Base-by-base conservation (phyloP, 2,113 vertebrate species). In the Solenodon paradoxus region DNA sequence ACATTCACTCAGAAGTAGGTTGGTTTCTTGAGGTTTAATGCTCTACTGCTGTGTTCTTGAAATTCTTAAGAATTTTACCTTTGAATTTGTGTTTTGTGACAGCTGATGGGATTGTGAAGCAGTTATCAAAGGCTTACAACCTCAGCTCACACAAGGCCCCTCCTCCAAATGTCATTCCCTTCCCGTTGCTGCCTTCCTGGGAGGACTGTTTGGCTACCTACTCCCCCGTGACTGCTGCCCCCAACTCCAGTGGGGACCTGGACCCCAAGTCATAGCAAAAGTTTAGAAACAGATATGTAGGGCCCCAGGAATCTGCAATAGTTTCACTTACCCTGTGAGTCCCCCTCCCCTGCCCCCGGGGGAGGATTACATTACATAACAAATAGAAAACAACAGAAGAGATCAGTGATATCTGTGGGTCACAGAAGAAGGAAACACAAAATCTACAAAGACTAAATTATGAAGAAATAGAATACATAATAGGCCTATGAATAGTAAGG, bases 21-120 rank as follows among this genome's bases (percentile, higher is more conserved):
- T 26, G 57, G 7, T 68, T 42, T 13, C 72, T 72, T 81, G 8
- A 1, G 6, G 30, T 53, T 38, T 53, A 53, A 71, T 17, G 12
- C 47, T 30, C 12, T 59, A 3, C 24, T 28, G 9, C 16, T 38
- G 40, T 38, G 3, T 80, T 57, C 59, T 40, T 80, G 45, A 95
- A 72, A 95, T 87, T 59, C 49, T n/a, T 87, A 81, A 8, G 10
- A 49, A 38, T 59, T n/a, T 61, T 75, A 57, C 15, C 2, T 81
- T 78, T 69, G 19, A 40, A 42, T 69, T 13, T 84, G 22, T 93
- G 35, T 49, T 80, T 45, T 81, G 42, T 53, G 45, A 85, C 22
- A 42, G 5, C 22, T 49, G 57, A 49, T 30, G 47, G 10, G 32
- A 40, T 24, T 59, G 51, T 79, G 42, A 74, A 83, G 11, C 49